Conservation (phyloP, 2,113 vertebrate genomes). For the Ctenodactylus gundi region DNA sequence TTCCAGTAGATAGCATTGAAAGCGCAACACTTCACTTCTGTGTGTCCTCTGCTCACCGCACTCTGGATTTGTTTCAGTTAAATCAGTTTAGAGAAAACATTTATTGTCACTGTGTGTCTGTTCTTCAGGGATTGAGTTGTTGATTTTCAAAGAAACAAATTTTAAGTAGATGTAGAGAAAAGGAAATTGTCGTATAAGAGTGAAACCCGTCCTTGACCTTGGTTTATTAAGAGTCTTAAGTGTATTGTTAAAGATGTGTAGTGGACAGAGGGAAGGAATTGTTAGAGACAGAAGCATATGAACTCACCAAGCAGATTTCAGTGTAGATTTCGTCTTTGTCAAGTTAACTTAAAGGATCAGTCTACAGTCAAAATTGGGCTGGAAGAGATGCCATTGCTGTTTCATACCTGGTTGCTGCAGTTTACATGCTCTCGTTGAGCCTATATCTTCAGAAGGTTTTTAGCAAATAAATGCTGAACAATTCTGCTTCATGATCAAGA, state of each 20-base stretch:
- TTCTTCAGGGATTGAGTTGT: conserved; percentile 30
- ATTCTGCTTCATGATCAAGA: conserved; percentile 37
- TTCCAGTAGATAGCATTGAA: conserved; percentile 29
- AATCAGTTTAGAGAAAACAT: conserved; percentile 51
- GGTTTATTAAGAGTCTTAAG: conserved; percentile 59
- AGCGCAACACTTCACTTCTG: not conserved
- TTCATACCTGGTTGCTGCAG: conserved; percentile 58
- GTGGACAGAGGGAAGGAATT: conserved; percentile 51
- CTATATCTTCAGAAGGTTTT: conserved; percentile 56
- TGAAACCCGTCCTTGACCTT: conserved; percentile 24
- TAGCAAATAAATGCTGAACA: conserved; percentile 54
- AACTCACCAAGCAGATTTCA: not conserved
- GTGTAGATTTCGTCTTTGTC: conserved; percentile 9
- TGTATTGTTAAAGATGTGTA: conserved; percentile 8
- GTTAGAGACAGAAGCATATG: not conserved
- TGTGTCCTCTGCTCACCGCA: conserved; percentile 29
- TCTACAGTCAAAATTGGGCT: not conserved
- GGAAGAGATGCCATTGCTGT: conserved; percentile 43
- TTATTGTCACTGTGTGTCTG: conserved; percentile 61
- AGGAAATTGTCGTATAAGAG: not conserved
- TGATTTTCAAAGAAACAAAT: conserved; percentile 53
- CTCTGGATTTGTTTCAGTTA: conserved; percentile 57
- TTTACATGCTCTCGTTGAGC: conserved; percentile 80
- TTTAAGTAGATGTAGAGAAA: not conserved
- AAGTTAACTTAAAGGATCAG: conserved; percentile 54